A percentile compares a stretch with the other conserved stretches of the same genome.
These are phyloP conservation scores for Hirtodrosophila confusa DNA, from an alignment of 2,888 invertebrate genomes.

Conservation along the genomic window DNA sequence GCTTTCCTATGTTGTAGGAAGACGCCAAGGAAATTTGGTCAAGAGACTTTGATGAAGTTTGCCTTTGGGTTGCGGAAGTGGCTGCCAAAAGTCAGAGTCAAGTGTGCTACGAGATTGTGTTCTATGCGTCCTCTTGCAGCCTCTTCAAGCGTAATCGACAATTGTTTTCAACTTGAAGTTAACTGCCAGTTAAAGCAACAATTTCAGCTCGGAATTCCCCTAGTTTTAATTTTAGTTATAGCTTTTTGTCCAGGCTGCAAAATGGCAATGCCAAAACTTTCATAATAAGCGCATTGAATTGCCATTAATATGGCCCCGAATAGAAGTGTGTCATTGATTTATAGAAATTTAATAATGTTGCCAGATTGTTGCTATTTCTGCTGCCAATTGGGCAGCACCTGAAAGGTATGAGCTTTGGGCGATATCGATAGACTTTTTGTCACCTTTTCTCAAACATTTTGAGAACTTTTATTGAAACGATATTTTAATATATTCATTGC, in stretches of 20 bases:
- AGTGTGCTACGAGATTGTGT: slow-evolving; percentile 30
- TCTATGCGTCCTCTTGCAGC: background rate
- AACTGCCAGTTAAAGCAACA: slow-evolving; percentile 31
- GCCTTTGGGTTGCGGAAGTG: slow-evolving; percentile 31
- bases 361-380: slow-evolving; percentile 25
- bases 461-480: slow-evolving; percentile 55
- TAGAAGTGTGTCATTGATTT: slow-evolving; percentile 42
- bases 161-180: slow-evolving; percentile 53
- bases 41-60: slow-evolving; percentile 65
- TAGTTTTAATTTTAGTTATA: slow-evolving; percentile 10
- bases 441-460: slow-evolving; percentile 35
- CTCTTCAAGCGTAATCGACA: slow-evolving; percentile 51
- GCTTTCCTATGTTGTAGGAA: background rate
- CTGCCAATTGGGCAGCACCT: slow-evolving; percentile 1
- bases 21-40: slow-evolving; percentile 61
- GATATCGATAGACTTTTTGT: slow-evolving; percentile 1
- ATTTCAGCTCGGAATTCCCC: slow-evolving; percentile 9
- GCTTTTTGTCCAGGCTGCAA: slow-evolving; percentile 17
- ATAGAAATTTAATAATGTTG: slow-evolving; percentile 61
- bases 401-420: background rate
- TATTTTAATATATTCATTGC: slow-evolving; percentile 74
- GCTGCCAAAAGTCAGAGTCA: slow-evolving; percentile 47
- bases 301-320: slow-evolving; percentile 31
- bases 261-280: slow-evolving; percentile 52
- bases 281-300: slow-evolving; percentile 58